These are phyloP conservation scores for Eulemur macaco DNA, from an alignment of 2,113 vertebrate species.

Conservation along the genomic window DNA sequence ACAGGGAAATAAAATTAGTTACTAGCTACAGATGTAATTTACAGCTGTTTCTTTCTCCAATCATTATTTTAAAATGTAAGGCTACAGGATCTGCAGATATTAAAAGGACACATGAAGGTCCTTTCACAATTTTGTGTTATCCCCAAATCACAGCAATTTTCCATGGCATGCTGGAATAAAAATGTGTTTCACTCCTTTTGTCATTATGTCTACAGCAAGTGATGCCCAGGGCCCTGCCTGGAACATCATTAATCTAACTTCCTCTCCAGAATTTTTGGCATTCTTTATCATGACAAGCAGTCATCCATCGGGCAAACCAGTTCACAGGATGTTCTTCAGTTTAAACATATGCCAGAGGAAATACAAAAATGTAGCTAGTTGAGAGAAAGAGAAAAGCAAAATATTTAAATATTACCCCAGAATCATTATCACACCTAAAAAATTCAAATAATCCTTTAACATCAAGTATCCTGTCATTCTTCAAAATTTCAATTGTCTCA, in stretches of 20 bases:
- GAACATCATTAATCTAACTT: constrained; percentile 45
- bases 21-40: constrained; percentile 35
- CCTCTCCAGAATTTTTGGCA: constrained; percentile 47
- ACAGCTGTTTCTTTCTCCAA: constrained; percentile 28
- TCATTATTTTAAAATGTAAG: constrained; percentile 48
- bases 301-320: background rate
- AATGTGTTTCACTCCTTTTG: background rate
- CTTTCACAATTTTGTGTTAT: constrained; percentile 23
- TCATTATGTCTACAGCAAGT: constrained; percentile 33
- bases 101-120: constrained; percentile 17
- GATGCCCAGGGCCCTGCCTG: constrained; percentile 38
- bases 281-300: background rate
- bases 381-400: constrained; percentile 41
- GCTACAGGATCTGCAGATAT: constrained; percentile 36
- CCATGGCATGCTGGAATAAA: constrained; percentile 5
- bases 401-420: background rate
- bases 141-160: background rate
- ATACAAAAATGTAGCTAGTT: background rate
- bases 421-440: background rate
- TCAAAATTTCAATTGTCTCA: constrained; percentile 2
- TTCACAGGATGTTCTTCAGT: background rate
- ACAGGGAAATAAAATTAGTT: constrained; percentile 44
- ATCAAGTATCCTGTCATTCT: background rate
- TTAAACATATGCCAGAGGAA: constrained; percentile 28
- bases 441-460: constrained; percentile 23